These are phyloP conservation scores for Caenorhabditis panamensis DNA, from an alignment of 2,888 invertebrate genomes.

Conservation along the genomic window DNA sequence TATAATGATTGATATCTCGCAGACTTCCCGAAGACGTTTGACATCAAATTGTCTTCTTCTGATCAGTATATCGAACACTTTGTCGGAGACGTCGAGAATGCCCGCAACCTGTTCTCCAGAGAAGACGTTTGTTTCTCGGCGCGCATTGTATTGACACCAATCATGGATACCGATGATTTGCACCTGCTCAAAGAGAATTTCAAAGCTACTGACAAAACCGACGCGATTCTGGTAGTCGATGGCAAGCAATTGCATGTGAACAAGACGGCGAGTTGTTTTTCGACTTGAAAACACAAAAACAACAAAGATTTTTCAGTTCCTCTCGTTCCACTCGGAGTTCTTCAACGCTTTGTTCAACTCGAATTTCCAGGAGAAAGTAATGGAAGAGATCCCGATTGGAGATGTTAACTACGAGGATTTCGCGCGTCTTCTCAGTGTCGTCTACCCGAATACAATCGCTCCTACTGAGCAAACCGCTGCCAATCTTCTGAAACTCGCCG, in stretches of 20 bases:
- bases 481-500: slow-evolving; percentile 13
- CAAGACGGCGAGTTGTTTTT: background rate
- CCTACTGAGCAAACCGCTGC: background rate
- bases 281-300: background rate
- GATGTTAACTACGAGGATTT: slow-evolving; percentile 19
- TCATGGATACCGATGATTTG: too few species aligned
- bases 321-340: slow-evolving; percentile 22
- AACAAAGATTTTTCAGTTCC: background rate
- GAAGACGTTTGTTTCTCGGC: too few species aligned
- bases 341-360: slow-evolving; percentile 22
- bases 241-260: slow-evolving; percentile 16
- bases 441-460: background rate
- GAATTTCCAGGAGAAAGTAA: slow-evolving; percentile 31
- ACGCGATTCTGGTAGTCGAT: too few species aligned
- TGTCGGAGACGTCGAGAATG: too few species aligned
- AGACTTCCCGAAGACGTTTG: too few species aligned
- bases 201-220: too few species aligned
- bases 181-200: too few species aligned
- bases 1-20: too few species aligned
- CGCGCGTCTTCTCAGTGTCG: background rate
- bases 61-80: too few species aligned
- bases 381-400: slow-evolving; percentile 12
- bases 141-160: too few species aligned
- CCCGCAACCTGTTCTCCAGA: too few species aligned
- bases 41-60: too few species aligned